phyloP scores from a whole-genome alignment of 1,140 invertebrate genomes.

The Rhynchophorus ferrugineus region DNA sequence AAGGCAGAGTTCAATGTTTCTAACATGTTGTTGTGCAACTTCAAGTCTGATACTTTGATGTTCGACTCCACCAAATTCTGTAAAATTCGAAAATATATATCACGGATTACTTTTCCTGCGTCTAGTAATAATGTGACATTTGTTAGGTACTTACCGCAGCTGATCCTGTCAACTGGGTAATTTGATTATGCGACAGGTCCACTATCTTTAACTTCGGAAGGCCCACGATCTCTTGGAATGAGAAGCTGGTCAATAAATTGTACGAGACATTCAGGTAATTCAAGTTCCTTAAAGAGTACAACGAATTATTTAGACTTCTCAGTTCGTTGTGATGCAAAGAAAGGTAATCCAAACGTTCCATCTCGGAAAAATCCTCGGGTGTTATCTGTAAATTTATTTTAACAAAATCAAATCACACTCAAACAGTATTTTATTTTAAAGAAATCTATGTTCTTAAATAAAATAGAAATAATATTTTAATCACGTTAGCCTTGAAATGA shows the following conservation, averaged over 20 bases:
- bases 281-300: conserved; percentile 58
- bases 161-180: conserved; percentile 55
- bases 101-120: neutral
- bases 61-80: conserved; percentile 68
- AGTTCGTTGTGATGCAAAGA: conserved; percentile 64
- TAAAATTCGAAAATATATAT: conserved; percentile 10
- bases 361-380: conserved; percentile 65
- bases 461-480: too few relatives aligned
- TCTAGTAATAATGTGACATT: conserved; percentile 3
- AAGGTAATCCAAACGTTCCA: conserved; percentile 56
- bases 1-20: conserved; percentile 62
- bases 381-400: conserved; percentile 57
- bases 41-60: conserved; percentile 58
- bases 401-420: neutral
- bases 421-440: neutral
- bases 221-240: conserved; percentile 65
- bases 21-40: conserved; percentile 64
- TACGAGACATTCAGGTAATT: conserved; percentile 64
- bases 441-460: too few relatives aligned
- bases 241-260: conserved; percentile 68
- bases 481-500: too few relatives aligned
- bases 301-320: conserved; percentile 60
- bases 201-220: conserved; percentile 56
- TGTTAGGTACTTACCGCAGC: conserved; percentile 51
- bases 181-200: conserved; percentile 69